These are phyloP conservation scores for Pogoniulus pusillus DNA, from an alignment of 2,797 vertebrate genomes.

Conservation along the genomic window DNA sequence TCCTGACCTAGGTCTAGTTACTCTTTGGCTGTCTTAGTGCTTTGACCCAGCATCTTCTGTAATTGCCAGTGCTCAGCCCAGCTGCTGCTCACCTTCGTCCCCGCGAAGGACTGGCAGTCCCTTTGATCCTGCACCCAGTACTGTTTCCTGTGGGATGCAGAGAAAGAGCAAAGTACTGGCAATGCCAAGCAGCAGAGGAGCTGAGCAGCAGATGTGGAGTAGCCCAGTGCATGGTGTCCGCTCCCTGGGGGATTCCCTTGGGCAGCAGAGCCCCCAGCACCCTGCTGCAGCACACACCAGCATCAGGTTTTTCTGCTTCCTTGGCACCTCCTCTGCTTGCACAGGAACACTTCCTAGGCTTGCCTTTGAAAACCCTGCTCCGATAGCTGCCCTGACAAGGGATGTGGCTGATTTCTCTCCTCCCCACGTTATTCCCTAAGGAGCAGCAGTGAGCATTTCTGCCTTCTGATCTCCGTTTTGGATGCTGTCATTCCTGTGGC, in stretches of 20 bases:
- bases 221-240: neutral
- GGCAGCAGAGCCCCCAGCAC: neutral
- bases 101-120: accelerated
- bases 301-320: neutral
- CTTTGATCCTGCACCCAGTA: neutral
- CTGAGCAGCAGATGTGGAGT: neutral
- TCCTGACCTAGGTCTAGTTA: neutral
- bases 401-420: neutral
- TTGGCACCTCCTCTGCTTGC: neutral
- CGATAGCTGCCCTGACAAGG: neutral
- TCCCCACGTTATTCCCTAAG: neutral
- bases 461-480: neutral
- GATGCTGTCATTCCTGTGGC: neutral
- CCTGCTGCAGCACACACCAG: accelerated
- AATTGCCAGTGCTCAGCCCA: accelerated
- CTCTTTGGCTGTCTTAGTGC: neutral
- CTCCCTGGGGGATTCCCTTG: neutral
- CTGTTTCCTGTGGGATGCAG: neutral
- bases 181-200: neutral
- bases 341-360: accelerated
- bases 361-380: neutral
- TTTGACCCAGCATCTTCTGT: neutral
- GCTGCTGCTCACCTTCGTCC: neutral
- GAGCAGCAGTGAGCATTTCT: neutral
- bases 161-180: accelerated